Evolutionary conservation across 2,888 invertebrate genomes (phyloP), one percentile per base, ranked within the genome.

Genomic region (Euplagia quadripunctaria): DNA sequence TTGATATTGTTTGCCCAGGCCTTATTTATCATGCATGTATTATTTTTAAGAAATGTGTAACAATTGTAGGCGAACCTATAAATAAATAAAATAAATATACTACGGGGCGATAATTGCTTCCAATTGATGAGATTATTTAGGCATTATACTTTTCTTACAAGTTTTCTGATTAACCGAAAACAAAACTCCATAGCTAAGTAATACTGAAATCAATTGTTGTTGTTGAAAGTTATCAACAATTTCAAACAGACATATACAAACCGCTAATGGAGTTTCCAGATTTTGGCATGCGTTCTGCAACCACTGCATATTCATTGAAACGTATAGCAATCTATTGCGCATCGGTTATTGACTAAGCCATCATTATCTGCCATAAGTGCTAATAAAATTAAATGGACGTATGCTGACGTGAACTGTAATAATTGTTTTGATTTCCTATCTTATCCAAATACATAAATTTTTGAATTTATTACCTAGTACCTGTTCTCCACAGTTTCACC

Each of bases 361-460:
- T 61, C 51, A 71, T 71, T 74, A 58, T 71, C 51, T 58, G 17
- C 71, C 42, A n/a, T 67, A 68, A 64, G 74, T 71, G 64, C 58
- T 68, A 74, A 71, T 74, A 74, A 74, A 74, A 74, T 71, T 64
- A 52, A 71, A 71, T 68, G 68, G 51, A 17, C 43, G 49, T 64
- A 58, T 61, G 61, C 58, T 64, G 65, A 65, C 68, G 68, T 65
- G 68, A 68, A 68, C 61, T 64, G 68, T 55, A 67, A 68, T 70
- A 58, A 71, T 68, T 74, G 65, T 58, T 65, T 31, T 20, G 1
- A n/a, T 5, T 4, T 71, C n/a, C 43, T 41, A 41, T 46, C 7
- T 46, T 46, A 11, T 46, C 46, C 11, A 46, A 46, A 6, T 31
- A 31, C 31, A 31, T 31, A 31, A 1, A 31, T 31, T 31, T 31